Base-by-base conservation (phyloP, 2,797 vertebrate genomes). In the Atherinosoma microstoma region DNA sequence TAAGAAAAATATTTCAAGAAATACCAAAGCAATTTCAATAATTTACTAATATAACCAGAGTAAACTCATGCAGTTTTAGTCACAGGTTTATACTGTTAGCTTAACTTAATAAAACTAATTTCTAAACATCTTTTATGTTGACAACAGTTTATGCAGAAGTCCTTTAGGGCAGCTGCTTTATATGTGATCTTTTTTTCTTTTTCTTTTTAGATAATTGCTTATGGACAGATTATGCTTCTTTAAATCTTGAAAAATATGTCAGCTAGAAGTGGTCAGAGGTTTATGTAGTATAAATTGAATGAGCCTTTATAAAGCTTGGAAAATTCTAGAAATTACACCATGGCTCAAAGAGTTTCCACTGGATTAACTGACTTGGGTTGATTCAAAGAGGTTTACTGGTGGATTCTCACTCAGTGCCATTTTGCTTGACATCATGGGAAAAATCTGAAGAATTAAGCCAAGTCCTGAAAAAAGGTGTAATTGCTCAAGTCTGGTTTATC, bases 31-130 rank as follows among this genome's bases (percentile, higher is more conserved):
- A 58, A 60, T 35, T 61, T 20, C 1, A 40, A 40, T 36, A 40
- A 8, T 63, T 77, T 53, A 70, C 30, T 29, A 64, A 68, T 32
- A 58, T 24, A 29, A 57, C 59, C 56, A 76, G 70, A 74, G 67
- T 32, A 60, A 59, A 76, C 10, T 35, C 58, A n/a, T 60, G 51
- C 53, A 53, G 42, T 16, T 47, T 11, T 38, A 38, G 35, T n/a
- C 34, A 51, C 16, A 69, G 29, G 40, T 18, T 54, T 30, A 40
- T 27, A 29, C 6, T 36, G 15, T 13, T 12, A 8, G 6, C 4
- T 10, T 10, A 32, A 15, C 4, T 27, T 58, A n/a, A 58, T 32
- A 32, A 27, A 40, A 42, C 40, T 20, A 2, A 5, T 36, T 36
- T 36, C 30, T 53, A 13, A 27, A 20, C 2, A 40, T 45, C 2